Base-by-base conservation (phyloP, 2,797 vertebrate genomes). In the Aphelocoma californica region DNA sequence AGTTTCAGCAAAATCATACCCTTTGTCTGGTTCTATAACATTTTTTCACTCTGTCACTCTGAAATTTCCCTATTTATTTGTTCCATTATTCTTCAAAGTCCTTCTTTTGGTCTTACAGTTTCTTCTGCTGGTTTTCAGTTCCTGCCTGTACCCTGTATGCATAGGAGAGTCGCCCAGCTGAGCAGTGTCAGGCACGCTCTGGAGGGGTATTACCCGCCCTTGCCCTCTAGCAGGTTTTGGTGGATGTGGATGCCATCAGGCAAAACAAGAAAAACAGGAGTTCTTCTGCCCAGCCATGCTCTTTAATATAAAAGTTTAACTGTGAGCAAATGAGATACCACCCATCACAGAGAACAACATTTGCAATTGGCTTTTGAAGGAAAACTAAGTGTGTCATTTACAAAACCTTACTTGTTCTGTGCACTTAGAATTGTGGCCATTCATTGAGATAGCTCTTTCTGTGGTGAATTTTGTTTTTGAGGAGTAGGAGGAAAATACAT, bases 71-170 rank as follows among this genome's bases (percentile, higher is more conserved):
- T 60, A 3, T 69, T 69, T 73, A 24, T 72, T 69, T 72, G 10
- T 80, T 62, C 19, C 0, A 1, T 25, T 89, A 15, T 34, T 89
- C 12, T 82, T 24, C 45, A 51, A 36, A 86, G 20, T 32, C 7
- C 58, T 83, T 66, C 20, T 42, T 66, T 28, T 9, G 8, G 2
- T 58, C 3, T 80, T 44, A 17, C 4, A 64, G 6, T 48, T 66
- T 54, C 2, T 60, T 66, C 20, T 57, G 36, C 8, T 42, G 2
- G 14, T 81, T 88, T 81, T 44, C 28, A 45, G 18, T 78, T 12
- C 0, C 19, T 77, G 7, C 12, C 19, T 38, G 12, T 58, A 3
- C 18, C 2, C 15, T 31, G 10, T 26, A 11, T 3, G 14, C 32
- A 12, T 10, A 77, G 60, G 45, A 36, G n/a, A 51, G 20, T 47